Base-by-base conservation (phyloP, 1,140 invertebrate species). In the Araneus ventricosus region DNA sequence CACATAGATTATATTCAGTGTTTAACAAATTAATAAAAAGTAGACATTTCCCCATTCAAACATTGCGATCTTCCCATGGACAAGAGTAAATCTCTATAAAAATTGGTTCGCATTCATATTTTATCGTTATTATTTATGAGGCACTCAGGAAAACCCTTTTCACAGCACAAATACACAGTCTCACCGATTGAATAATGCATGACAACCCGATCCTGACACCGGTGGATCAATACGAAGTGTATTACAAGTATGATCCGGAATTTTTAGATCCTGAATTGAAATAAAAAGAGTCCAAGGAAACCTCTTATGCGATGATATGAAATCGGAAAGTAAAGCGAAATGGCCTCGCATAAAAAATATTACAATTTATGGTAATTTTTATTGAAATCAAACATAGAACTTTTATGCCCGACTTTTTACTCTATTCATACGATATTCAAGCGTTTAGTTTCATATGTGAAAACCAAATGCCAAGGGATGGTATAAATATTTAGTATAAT, bases 51-150 rank as follows among this genome's bases (percentile, higher is more conserved):
- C 1, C 7, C 27, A 27, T 67, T 67, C 20, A 75, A 75, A 75
- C 30, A 30, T 75, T 27, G 20, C 30, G 37, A 6, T 75, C 20
- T 20, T 67, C 34, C 17, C 70, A 22, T 20, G 14, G 45, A 52
- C 30, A 30, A 37, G 22, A 75, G 27, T 75, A 34, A 75, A 34
- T 75, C 30, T 75, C 20, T 45, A 22, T n/a, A 52, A 82, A 82
- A 82, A 82, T 82, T 45, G 80, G 39, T 3, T 24, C 39, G 10
- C 80, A 45, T 82, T 82, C 80, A 82, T 82, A 82, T 82, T 82
- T 82, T 82, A 82, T 82, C 41, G 80, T 82, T 82, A 82, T 82
- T 82, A 82, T 82, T 41, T 82, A 82, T 82, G 80, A 82, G 80
- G 39, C n/a, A 41, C 37, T 82, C 80, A n/a, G 17, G 80, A 10